Conservation (phyloP, 2,113 vertebrate genomes). For the Sigmodon hispidus region DNA sequence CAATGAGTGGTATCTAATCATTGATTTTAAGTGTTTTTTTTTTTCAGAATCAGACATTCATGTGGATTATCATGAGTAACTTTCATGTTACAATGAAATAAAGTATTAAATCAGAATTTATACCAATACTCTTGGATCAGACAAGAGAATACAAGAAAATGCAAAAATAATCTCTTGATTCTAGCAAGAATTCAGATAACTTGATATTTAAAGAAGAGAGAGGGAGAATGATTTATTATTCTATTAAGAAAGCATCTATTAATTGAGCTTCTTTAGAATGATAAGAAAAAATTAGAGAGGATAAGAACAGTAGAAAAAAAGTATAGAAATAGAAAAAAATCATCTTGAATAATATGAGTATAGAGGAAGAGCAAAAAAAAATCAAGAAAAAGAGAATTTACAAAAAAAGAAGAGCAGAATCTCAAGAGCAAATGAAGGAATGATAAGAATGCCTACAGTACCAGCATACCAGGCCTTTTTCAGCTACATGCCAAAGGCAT, state of each 20-base stretch:
- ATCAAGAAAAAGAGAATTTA: background rate
- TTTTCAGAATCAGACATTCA: background rate
- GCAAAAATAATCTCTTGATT: background rate
- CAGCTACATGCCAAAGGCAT: background rate
- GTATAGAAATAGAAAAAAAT: background rate
- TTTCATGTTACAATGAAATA: background rate
- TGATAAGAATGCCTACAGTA: background rate
- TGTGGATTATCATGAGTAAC: background rate
- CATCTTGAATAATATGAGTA: background rate
- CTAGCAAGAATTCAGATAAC: background rate
- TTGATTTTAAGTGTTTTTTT: background rate
- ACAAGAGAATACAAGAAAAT: background rate
- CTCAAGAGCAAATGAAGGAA: background rate
- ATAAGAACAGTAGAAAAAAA: background rate
- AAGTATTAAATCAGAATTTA: background rate
- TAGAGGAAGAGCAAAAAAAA: background rate
- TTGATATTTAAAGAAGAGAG: background rate
- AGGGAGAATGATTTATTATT: background rate
- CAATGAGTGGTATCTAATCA: background rate
- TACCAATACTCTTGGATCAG: background rate
- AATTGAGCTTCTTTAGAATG: background rate
- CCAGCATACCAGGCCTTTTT: background rate
- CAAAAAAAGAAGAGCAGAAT: background rate
- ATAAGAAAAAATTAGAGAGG: background rate
- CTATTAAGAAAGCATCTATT: background rate